Conservation (phyloP, 2,113 vertebrate species). For the Vulpes ferrilata region DNA sequence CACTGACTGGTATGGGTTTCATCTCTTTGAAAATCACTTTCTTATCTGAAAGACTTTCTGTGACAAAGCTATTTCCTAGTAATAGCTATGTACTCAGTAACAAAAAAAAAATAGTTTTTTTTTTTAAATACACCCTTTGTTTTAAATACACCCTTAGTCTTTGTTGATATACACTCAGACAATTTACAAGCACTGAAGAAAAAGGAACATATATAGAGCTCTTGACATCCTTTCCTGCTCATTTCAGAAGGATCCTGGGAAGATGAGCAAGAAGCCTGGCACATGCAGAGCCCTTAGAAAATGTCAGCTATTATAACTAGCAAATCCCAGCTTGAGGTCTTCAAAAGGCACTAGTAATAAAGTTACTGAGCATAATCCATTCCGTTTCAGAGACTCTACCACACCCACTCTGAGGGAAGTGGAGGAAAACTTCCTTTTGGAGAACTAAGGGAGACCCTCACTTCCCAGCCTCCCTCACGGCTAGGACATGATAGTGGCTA, state of each 20-base stretch:
- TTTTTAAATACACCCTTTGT: no score
- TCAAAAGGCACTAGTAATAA: constrained; percentile 9
- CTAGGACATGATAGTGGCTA: neutral
- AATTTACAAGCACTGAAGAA: neutral
- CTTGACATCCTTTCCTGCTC: neutral
- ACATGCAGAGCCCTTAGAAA: neutral
- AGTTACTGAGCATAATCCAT: neutral
- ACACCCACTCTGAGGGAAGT: neutral
- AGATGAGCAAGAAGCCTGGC: neutral
- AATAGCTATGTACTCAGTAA: neutral
- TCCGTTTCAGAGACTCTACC: neutral
- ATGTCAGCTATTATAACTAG: neutral
- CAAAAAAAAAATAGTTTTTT: neutral
- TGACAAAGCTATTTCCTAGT: constrained; percentile 6
- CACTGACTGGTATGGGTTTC: neutral
- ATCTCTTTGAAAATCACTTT: neutral
- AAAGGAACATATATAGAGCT: neutral
- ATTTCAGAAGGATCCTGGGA: neutral
- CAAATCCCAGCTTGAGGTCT: neutral
- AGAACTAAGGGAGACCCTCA: neutral
- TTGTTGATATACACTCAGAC: neutral
- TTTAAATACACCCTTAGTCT: neutral
- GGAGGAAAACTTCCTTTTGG: neutral
- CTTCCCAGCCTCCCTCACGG: neutral
- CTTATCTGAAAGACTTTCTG: neutral